Evolutionary conservation across 1,140 invertebrate genomes (phyloP), one percentile per base, ranked within the genome.

Genomic region (Euwallacea similis): DNA sequence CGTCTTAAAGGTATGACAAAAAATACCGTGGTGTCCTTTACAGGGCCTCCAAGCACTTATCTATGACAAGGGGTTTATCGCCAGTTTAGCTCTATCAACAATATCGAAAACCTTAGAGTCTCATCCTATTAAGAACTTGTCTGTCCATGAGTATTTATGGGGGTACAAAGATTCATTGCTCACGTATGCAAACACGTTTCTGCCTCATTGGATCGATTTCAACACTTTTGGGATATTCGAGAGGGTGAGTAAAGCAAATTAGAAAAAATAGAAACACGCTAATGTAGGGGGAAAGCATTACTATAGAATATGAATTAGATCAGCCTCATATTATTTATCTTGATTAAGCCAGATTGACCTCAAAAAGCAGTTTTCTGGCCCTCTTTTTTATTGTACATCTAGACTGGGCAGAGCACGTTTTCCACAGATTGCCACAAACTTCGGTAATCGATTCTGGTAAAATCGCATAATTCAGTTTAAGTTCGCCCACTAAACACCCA

Each of bases 161-260:
- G 95, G 95, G 0, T 96, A 95, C 76, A 86, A 93, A 3, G 93
- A 96, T 80, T 82, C 85, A 2, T 74, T 95, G 0, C 86, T 95
- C 8, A 82, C 83, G 8, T 77, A 93, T 15, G 90, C 90, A 0
- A 87, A 88, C 69, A 85, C 81, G 3, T 78, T 93, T 44, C 77
- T 93, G 33, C 92, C 93, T 0, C 86, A 82, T 42, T 90, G 90
- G 83, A 88, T 91, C 56, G 83, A 91, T 73, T 95, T 94, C 74
- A 81, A 85, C 4, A 88, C 87, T 73, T 91, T 95, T 75, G 94
- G 94, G 6, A 84, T 95, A 13, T 84, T 95, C 71, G 92, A 94
- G 75, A 86, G 92, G 82, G 93, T 95, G 46, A 50, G 46, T 11
- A 13, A 2, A 50, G 21, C 21, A 33, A 4, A 33, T 33, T 2